Percentiles rank a stretch among this genome's conserved stretches.
Conservation (phyloP, 2,888 invertebrate genomes). For the Geotrupes spiniger region DNA sequence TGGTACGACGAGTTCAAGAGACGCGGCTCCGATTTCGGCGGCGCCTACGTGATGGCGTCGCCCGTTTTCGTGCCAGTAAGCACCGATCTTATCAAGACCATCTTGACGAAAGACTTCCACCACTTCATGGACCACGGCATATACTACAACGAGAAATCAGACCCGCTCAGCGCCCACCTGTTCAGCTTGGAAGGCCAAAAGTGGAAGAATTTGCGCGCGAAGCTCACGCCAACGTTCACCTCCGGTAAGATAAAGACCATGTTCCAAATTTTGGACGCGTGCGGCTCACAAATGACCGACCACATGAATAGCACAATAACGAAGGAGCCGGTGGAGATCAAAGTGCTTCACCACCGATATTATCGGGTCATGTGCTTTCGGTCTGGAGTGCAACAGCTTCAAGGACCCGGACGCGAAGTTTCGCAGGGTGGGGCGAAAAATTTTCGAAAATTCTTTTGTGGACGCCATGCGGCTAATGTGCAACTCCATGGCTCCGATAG, state of each 20-base stretch:
- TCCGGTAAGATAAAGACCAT: conserved; percentile 51
- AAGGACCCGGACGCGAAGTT: conserved; percentile 38
- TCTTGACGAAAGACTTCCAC: conserved; percentile 16
- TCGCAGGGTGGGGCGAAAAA: conserved; percentile 34
- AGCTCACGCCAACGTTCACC: conserved; percentile 12
- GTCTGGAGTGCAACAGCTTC: conserved; percentile 41
- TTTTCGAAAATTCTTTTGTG: conserved; percentile 30
- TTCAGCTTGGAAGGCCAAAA: conserved; percentile 10
- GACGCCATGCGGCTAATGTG: conserved; percentile 23
- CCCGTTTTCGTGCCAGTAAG: conserved; percentile 17
- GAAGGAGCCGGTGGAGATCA: conserved; percentile 27
- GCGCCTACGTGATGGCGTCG: conserved; percentile 8
- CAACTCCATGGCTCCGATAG: conserved; percentile 16
- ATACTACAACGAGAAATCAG: conserved; percentile 9
- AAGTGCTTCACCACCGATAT: conserved; percentile 46
- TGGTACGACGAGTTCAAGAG: conserved; percentile 12
- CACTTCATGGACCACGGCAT: conserved; percentile 7
- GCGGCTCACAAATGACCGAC: conserved; percentile 16
- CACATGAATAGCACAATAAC: conserved; percentile 7
- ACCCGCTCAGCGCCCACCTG: conserved; percentile 11
- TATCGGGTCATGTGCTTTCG: conserved; percentile 46
- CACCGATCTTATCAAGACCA: background rate
- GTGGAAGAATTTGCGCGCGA: conserved; percentile 14
- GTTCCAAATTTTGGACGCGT: conserved; percentile 47
- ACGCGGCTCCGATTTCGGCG: conserved; percentile 11